These are phyloP conservation scores for Stichodactyla helianthus DNA, from an alignment of 64 coral and sea anemone species.

Conservation along the genomic window DNA sequence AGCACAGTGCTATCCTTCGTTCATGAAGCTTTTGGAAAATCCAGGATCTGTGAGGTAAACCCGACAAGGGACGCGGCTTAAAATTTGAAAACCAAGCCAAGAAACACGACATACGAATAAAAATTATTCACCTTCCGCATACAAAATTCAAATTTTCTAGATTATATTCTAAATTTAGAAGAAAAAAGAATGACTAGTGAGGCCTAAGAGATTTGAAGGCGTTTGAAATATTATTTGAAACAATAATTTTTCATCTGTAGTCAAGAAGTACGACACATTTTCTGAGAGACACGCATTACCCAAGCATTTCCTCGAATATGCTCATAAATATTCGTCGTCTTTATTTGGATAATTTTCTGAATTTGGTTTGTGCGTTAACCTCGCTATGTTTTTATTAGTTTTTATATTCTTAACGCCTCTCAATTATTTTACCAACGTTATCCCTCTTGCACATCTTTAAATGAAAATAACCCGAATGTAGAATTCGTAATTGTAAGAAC, in stretches of 20 bases:
- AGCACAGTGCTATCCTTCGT: slow-evolving; percentile 77
- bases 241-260: not conserved
- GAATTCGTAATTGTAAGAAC: not conserved
- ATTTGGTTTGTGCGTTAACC: not conserved
- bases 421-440: not conserved
- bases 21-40: slow-evolving; percentile 92
- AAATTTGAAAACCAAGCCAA: not conserved
- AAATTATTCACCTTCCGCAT: not conserved
- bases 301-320: not conserved
- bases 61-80: not conserved
- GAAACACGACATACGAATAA: not conserved
- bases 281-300: not conserved
- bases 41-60: slow-evolving; percentile 66
- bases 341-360: not conserved
- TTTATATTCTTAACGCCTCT: not conserved
- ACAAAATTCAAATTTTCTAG: not conserved
- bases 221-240: not conserved
- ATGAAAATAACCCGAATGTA: not conserved
- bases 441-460: not conserved
- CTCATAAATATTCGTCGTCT: not conserved
- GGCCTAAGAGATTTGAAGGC: not conserved
- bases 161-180: slow-evolving; percentile 1
- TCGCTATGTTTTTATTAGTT: slow-evolving; percentile 15
- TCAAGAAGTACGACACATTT: not conserved
- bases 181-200: not conserved